Evolutionary conservation across 2,888 invertebrate species (phyloP).

Genomic region (Fragum sueziense): DNA sequence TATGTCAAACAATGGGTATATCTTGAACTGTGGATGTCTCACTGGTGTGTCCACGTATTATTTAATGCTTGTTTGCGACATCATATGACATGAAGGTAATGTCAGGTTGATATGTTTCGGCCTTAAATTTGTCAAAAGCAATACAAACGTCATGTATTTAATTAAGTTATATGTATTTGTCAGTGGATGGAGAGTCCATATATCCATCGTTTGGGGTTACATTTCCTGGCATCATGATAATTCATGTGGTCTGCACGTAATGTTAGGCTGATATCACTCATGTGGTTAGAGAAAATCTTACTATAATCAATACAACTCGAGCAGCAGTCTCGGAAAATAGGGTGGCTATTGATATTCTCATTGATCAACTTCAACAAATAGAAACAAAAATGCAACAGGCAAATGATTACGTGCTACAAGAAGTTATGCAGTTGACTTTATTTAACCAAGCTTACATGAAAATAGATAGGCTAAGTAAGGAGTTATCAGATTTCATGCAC

Average conservation of each 20-base stretch:
- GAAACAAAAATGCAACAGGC: background rate
- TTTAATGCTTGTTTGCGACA: background rate
- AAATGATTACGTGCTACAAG: background rate
- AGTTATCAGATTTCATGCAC: background rate
- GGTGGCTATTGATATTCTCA: constrained; percentile 13
- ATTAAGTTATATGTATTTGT: background rate
- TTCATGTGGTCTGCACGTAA: background rate
- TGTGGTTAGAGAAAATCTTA: constrained; percentile 21
- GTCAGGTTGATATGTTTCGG: background rate
- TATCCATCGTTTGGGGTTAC: background rate
- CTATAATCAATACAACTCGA: constrained; percentile 26
- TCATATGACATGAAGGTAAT: background rate
- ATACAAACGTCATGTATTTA: background rate
- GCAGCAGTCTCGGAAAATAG: constrained; percentile 28
- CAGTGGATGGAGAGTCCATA: background rate
- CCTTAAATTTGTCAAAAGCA: background rate
- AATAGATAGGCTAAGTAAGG: constrained; percentile 18
- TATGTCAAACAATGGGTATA: background rate
- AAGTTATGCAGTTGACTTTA: background rate
- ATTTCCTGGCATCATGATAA: background rate
- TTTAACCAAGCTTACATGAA: constrained; percentile 27
- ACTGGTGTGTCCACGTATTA: background rate
- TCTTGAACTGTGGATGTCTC: background rate
- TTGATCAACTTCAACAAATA: constrained; percentile 5
- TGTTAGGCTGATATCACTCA: constrained; percentile 2